Conservation (phyloP, 1,140 invertebrate genomes). For the Rhyzopertha dominica region DNA sequence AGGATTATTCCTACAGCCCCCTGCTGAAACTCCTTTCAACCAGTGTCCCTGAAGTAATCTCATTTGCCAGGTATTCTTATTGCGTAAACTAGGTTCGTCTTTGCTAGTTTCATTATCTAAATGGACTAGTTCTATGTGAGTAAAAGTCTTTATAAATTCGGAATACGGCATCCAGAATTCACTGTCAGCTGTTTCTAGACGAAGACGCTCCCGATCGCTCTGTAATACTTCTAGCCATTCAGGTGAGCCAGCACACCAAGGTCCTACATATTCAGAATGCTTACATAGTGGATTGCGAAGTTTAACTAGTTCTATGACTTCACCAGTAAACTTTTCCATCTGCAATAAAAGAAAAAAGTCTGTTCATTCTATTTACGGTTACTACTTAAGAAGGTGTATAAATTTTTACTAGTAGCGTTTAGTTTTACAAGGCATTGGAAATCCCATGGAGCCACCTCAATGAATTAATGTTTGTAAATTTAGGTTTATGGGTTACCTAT, state of each 20-base stretch:
- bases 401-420: no score
- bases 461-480: no score
- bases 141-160: slow-evolving; percentile 81
- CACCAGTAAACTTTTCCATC: slow-evolving; percentile 69
- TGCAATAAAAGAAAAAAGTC: slow-evolving; percentile 35
- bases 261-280: slow-evolving; percentile 64
- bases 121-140: slow-evolving; percentile 80
- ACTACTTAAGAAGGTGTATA: no score
- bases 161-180: slow-evolving; percentile 86
- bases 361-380: slow-evolving; percentile 1
- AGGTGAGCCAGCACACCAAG: slow-evolving; percentile 63
- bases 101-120: slow-evolving; percentile 79
- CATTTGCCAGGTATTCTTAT: slow-evolving; percentile 80
- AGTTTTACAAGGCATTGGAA: no score
- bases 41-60: slow-evolving; percentile 80
- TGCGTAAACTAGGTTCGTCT: slow-evolving; percentile 75
- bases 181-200: slow-evolving; percentile 55
- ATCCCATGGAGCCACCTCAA: no score
- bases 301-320: slow-evolving; percentile 67
- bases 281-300: slow-evolving; percentile 66
- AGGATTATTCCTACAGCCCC: slow-evolving; percentile 85
- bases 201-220: slow-evolving; percentile 67
- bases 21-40: slow-evolving; percentile 83
- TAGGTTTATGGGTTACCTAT: no score
- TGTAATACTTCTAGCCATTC: slow-evolving; percentile 73